Base-by-base conservation (phyloP, 2,888 invertebrate genomes). In the Phasia obesa region DNA sequence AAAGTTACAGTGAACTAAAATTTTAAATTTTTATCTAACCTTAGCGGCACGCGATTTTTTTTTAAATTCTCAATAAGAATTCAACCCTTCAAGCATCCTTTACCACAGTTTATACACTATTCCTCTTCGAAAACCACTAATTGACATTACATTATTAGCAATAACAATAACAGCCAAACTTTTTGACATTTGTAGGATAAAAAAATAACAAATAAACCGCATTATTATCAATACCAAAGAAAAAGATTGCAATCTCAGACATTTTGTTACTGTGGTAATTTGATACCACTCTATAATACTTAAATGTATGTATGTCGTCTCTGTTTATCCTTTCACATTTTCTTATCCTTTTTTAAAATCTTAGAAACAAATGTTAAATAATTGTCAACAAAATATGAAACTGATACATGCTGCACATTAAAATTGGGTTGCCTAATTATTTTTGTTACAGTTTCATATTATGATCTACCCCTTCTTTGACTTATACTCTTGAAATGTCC, bases 371-470 rank as follows among this genome's bases (percentile, higher is more conserved):
- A 82, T 82, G 73, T 78, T 75, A 79, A 79, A 70, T 83, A 83
- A 83, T 83, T 83, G 83, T 83, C 83, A 79, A 67, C 83, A 67
- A 60, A 65, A 79, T 71, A 44, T 71, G 79, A 83, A 76, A 83
- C 47, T 79, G 79, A 83, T 83, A 79, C 75, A 55, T 67, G 62
- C 53, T 47, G 35, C 35, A 75, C 42, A 53, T 44, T 77, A 42
- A 9, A 23, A 19, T n/a, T 79, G 19, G 53, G 27, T 44, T 27
- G 17, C 42, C 62, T 17, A 38, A 47, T 17, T 35, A 35, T 35
- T 35, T 35, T 4, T 79, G 79, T 71, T 79, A 83, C 83, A 79
- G 71, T 83, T 83, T 83, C 75, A 74, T 23, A 51, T 74, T 65
- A 23, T 23, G 17, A 59, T 57, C 49, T 23, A 65, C 79, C 83